Evolutionary conservation across 2,888 invertebrate species (phyloP), one percentile per base, ranked within the genome.

Genomic region (Chelonus formosanus): DNA sequence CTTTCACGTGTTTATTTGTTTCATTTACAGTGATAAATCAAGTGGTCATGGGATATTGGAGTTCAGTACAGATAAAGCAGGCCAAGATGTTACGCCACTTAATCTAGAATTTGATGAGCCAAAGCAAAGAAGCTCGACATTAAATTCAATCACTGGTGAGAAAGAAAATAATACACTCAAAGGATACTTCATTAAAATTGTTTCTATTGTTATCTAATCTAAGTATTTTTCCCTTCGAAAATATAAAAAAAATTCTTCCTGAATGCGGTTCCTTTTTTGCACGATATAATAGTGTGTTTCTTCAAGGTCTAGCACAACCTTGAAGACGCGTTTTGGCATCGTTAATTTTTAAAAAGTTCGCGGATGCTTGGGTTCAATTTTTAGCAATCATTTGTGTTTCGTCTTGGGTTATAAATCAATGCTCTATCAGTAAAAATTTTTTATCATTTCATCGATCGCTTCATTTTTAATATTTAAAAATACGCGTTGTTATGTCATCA

Each of bases 51-150:
- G 92, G 52, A 92, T 92, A 75, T 84, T 95, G 62, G 95, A 95
- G 84, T 94, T 95, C 84, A 90, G 92, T 34, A 92, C 95, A 0
- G 92, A 93, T 71, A 94, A 94, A 81, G 94, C 94, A 0, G 95
- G 95, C 0, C 91, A 91, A 78, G 95, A 95, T 80, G 92, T 95
- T 63, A 95, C 95, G 2, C 95, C 95, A 0, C 88, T 94, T 71
- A 94, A 94, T 84, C 89, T 93, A 74, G 90, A 92, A 78, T 94
- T 93, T 79, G 89, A 89, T 74, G 89, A 89, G 67, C 88, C 87
- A 63, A 90, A 90, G 78, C 88, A 90, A 74, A 85, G 90, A 72
- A 90, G 90, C 69, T 90, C 91, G 8, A 91, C 92, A 0, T 86
- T 92, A 69, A 91, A 91, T 83, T 92, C 92, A 31, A 91, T 92